These are phyloP conservation scores for Hydrotaea cyrtoneurina DNA, from an alignment of 2,888 invertebrate species.

Conservation along the genomic window DNA sequence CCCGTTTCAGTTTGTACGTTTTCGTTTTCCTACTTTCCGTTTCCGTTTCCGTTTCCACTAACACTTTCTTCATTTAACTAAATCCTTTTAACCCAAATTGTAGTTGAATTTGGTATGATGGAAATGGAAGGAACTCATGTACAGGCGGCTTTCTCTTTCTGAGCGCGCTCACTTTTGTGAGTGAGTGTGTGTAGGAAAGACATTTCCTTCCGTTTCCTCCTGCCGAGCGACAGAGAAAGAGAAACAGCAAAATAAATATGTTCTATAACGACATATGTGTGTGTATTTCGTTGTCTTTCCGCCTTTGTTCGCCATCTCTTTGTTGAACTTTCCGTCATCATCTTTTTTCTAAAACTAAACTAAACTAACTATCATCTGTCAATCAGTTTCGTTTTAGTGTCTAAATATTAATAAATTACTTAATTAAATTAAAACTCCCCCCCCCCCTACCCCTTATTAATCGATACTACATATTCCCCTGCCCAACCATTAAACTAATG, in stretches of 20 bases:
- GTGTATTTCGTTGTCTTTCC: neutral
- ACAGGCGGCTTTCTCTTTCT: neutral
- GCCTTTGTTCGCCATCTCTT: neutral
- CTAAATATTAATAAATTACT: conserved; percentile 42
- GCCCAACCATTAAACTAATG: conserved; percentile 55
- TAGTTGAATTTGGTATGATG: conserved; percentile 5
- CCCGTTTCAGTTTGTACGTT: too few relatives aligned
- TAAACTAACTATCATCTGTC: conserved; percentile 20
- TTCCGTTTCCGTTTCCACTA: conserved; percentile 31
- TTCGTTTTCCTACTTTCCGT: conserved; percentile 36
- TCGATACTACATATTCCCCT: conserved; percentile 29
- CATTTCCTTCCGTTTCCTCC: conserved; percentile 20
- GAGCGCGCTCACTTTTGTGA: neutral
- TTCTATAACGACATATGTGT: neutral
- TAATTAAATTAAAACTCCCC: conserved; percentile 18
- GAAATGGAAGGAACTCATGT: conserved; percentile 14
- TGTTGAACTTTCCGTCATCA: neutral
- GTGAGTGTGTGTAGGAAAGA: neutral
- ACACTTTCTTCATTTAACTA: conserved; percentile 17
- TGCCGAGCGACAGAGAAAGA: neutral
- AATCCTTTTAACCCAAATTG: conserved; percentile 8
- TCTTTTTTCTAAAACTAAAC: conserved; percentile 7
- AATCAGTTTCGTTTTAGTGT: conserved; percentile 20
- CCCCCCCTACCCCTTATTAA: conserved; percentile 10
- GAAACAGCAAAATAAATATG: neutral